phyloP scores from a whole-genome alignment of 1,140 invertebrate genomes.

The Zaprionus inermis region DNA sequence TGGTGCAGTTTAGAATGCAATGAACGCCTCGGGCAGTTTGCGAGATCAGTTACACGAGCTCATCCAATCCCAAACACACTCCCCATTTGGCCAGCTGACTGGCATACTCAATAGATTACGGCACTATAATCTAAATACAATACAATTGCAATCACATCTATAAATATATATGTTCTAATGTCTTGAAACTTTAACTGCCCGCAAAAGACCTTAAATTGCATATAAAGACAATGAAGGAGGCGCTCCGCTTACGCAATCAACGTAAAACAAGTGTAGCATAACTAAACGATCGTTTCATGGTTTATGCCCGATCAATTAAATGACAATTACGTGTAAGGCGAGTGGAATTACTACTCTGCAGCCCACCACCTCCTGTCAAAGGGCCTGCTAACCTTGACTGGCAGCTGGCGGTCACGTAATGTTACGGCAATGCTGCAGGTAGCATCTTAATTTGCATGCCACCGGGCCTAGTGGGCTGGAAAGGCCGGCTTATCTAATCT shows the following conservation, averaged over 20 bases:
- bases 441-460: conserved; percentile 73
- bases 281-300: conserved; percentile 22
- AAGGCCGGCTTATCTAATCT: conserved; percentile 30
- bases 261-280: conserved; percentile 17
- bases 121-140: background rate
- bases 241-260: background rate
- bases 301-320: conserved; percentile 41
- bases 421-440: conserved; percentile 63
- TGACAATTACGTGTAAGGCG: conserved; percentile 16
- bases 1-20: conserved; percentile 56
- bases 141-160: conserved; percentile 11
- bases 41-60: background rate
- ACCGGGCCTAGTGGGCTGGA: conserved; percentile 11
- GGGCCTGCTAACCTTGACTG: conserved; percentile 60
- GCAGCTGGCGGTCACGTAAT: conserved; percentile 62
- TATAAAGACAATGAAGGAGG: background rate
- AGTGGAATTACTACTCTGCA: background rate
- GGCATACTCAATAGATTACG: background rate
- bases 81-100: background rate
- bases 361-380: conserved; percentile 32
- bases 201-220: background rate
- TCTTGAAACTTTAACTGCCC: background rate
- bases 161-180: conserved; percentile 10
- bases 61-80: background rate
- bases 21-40: conserved; percentile 18